Evolutionary conservation across 2,113 vertebrate genomes (phyloP), one percentile per base, ranked within the genome.

Genomic region (Bolborhynchus lineola): DNA sequence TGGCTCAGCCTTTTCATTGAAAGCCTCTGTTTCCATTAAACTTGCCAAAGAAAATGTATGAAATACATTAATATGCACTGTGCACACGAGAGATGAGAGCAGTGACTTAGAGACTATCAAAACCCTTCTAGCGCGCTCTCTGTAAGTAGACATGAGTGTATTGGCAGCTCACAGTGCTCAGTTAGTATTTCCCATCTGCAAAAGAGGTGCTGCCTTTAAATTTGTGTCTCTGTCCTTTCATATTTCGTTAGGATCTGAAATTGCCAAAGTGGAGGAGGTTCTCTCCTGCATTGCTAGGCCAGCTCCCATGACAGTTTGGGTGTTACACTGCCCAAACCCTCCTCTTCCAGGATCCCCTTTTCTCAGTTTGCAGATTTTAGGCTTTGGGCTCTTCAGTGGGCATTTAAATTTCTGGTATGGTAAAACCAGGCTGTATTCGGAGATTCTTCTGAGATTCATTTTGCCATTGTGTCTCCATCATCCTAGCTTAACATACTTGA

Each of bases 21-120:
- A 96, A 95, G 70, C 81, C 94, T 95, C 90, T 95, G 89, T 97
- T 97, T 97, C 97, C 96, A 93, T 95, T 95, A 79, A 94, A 93
- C 71, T 88, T 96, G 95, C 97, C 95, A 97, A 95, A 88, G 82
- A 96, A 97, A 97, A 93, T 95, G 78, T 64, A 95, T 89, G 80
- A 95, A 93, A 82, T 77, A 26, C 57, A 94, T 96, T 96, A 93
- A 88, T 92, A 44, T 59, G 25, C 52, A 12, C 46, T 77, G 63
- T 81, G 74, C 18, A 28, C 29, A 41, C 78, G 55, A 65, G 37
- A 41, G 80, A n/a, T 95, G 79, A 59, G 70, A 89, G 49, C 64
- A 83, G 10, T 88, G 77, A 74, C 67, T 87, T 57, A 26, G 60
- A 85, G 70, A 62, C 82, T 77, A 75, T 81, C 74, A 47, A n/a